Base-by-base conservation (phyloP, 2,888 invertebrate genomes). In the Mythimna lalbum region DNA sequence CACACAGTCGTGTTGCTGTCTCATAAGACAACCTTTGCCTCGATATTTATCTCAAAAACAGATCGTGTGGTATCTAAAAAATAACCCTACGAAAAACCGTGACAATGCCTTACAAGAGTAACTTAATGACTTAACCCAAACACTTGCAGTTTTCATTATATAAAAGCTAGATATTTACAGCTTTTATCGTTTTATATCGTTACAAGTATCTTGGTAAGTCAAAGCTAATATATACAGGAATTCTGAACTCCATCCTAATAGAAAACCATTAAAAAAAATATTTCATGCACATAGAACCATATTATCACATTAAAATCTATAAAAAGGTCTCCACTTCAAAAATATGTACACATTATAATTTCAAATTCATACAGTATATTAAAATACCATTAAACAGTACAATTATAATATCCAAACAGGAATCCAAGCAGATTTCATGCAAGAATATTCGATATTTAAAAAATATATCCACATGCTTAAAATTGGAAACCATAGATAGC, bases 351-450 rank as follows among this genome's bases (percentile, higher is more conserved):
- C 3, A 50, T 65, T 62, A 33, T 27, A 10, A 39, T 56, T 56
- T 31, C 6, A 33, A 52, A 36, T 19, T 31, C 9, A 47, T 39
- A 57, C 4, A 27, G 0, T 23, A 27, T 50, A 9, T 43, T 62
- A 47, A 61, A 52, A 39, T 53, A 63, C 31, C 14, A 19, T 27
- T 50, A 52, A 52, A 57, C 43, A 10, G 7, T 65, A 53, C 36
- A 63, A 61, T 49, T 39, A 64, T 39, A 50, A 66, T 69, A 50
- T 55, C 27, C 49, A 75, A 70, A 68, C 67, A 69, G 69, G 65
- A 73, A 76, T 73, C 27, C 53, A 71, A 69, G 69, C 80, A 69
- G 64, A 31, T 69, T 61, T 39, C 83, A 83, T 84, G 84, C 84
- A 81, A 71, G 27, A 70, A 71, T 64, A 66, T 50, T 47, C 21